Base-by-base conservation (phyloP, 2,888 invertebrate species). In the Macropis europaea region DNA sequence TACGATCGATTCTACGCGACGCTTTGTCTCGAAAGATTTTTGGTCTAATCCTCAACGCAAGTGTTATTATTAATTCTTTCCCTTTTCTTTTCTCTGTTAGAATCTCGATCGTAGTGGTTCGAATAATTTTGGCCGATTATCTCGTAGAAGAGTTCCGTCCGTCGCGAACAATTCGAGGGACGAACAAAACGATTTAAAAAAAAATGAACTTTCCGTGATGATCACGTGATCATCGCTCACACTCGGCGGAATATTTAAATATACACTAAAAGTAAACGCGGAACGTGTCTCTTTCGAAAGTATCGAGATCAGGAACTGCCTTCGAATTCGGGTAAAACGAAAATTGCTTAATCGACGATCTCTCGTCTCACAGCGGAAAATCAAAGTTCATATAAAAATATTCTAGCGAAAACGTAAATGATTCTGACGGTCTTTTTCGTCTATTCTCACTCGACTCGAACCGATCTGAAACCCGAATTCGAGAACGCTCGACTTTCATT, bases 11-110 rank as follows among this genome's bases (percentile, higher is more conserved):
- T 60, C 15, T 42, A 30, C 52, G 60, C 24, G 30, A 60, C 36
- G 30, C 45, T 32, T 53, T 66, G 17, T 9, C 66, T 3, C 6
- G 32, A 64, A 64, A 53, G 30, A 60, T 50, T 67, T 28, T 67
- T 70, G 70, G 71, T 71, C 53, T 71, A n/a, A 54, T 54, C 48
- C 40, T 60, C 61, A 54, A 60, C 47, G 53, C 34, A 60, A 60
- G n/a, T n/a, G n/a, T n/a, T n/a, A n/a, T n/a, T n/a, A n/a, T n/a
- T n/a, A n/a, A n/a, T n/a, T n/a, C 42, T 53, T 54, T 70, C 17
- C 47, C 1, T 70, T 26, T 13, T 30, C 7, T 24, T 19, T n/a
- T 40, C 17, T 11, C 24, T 11, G 13, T 19, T 30, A 9, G 6
- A 50, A 48, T 30, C 66, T 36, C 11, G 22, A 52, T 64, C 36